These are phyloP conservation scores for Nectonema munidae DNA, from an alignment of 2,888 invertebrate genomes.

Conservation along the genomic window DNA sequence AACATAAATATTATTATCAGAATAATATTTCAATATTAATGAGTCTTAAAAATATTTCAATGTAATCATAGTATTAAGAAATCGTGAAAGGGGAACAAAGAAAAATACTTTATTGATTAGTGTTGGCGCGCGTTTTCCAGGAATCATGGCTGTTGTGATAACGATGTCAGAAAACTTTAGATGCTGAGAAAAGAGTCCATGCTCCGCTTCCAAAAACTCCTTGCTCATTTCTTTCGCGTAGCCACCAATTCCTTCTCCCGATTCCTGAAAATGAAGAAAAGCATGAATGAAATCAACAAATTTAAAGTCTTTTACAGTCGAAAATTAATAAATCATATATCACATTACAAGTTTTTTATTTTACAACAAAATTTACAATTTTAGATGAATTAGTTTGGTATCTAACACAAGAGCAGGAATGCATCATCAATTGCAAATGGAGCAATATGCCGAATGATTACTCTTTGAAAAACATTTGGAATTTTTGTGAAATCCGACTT, in stretches of 20 bases:
- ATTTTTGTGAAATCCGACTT: no score
- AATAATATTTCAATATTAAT: not conserved
- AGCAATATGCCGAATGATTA: no score
- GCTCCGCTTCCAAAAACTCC: conserved; percentile 49
- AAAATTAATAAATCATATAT: not conserved
- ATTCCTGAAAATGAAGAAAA: conserved; percentile 22
- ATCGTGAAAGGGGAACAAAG: not conserved
- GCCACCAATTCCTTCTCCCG: conserved; percentile 33
- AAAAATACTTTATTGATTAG: conserved; percentile 37
- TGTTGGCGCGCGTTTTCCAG: conserved; percentile 46
- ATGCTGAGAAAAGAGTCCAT: conserved; percentile 50
- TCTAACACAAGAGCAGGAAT: no score
- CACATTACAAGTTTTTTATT: not conserved
- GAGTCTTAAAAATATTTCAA: not conserved
- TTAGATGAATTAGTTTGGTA: not conserved
- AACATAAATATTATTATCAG: no score
- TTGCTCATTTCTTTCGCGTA: conserved; percentile 56
- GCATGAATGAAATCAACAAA: not conserved
- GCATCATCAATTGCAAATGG: no score
- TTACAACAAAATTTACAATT: not conserved
- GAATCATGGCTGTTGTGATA: conserved; percentile 57
- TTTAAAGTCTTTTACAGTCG: not conserved
- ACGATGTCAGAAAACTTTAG: conserved; percentile 49
- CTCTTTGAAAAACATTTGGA: no score
- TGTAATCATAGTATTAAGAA: not conserved